Conservation (phyloP, 2,797 vertebrate species). For the Cuculus canorus region DNA sequence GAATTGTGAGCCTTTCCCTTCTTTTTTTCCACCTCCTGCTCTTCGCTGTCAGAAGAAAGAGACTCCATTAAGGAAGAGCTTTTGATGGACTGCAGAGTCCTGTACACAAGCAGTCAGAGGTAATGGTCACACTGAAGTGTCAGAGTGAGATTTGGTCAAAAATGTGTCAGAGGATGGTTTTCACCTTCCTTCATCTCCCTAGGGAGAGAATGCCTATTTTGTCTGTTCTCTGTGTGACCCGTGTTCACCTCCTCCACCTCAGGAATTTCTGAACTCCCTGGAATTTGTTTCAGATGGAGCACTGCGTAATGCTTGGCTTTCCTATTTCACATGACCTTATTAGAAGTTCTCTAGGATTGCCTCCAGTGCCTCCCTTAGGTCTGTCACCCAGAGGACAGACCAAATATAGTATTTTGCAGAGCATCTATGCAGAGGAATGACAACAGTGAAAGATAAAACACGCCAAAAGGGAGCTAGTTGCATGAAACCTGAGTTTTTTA, state of each 20-base stretch:
- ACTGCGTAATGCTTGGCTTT: neutral
- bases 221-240: neutral
- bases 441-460: neutral
- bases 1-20: neutral
- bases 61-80: neutral
- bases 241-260: accelerated
- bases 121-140: neutral
- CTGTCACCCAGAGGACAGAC: neutral
- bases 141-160: neutral
- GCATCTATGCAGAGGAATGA: neutral
- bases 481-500: neutral
- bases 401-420: neutral
- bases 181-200: neutral
- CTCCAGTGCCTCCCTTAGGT: neutral
- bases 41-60: neutral
- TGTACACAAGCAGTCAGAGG: neutral
- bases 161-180: neutral
- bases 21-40: neutral
- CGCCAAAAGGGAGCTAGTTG: neutral
- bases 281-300: neutral
- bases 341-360: neutral
- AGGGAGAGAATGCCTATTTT: neutral
- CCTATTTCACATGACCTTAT: neutral
- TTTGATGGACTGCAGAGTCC: neutral
- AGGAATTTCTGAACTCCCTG: neutral